These are phyloP conservation scores for Pungitius pungitius DNA, from an alignment of 2,113 vertebrate species.

Conservation along the genomic window DNA sequence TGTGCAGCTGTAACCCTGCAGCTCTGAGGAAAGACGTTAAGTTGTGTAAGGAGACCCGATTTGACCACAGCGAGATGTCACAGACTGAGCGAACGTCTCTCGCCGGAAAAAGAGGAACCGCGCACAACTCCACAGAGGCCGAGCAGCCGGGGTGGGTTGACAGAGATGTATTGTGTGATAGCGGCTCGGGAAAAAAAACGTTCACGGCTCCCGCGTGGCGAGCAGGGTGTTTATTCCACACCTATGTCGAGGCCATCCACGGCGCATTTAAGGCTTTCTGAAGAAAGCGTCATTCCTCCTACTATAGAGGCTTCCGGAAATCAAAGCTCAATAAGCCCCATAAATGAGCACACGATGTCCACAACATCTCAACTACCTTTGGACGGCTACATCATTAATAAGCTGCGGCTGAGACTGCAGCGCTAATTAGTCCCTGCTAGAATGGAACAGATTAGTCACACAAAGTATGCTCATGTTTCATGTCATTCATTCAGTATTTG, in stretches of 20 bases:
- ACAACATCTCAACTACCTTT: not conserved
- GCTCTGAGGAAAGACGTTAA: conserved; percentile 6
- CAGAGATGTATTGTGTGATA: conserved; percentile 34
- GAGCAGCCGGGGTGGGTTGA: conserved; percentile 8
- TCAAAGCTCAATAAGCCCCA: conserved; percentile 4
- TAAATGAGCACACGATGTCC: conserved; percentile 1
- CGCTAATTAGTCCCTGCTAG: conserved; percentile 17
- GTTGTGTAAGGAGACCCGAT: conserved; percentile 18
- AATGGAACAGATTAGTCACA: conserved; percentile 7
- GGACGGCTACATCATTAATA: conserved; percentile 41
- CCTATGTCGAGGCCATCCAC: conserved; percentile 2
- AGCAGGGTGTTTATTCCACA: conserved; percentile 35
- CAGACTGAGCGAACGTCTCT: conserved; percentile 1
- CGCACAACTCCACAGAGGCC: no score
- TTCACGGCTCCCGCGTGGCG: not conserved
- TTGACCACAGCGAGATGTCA: not conserved
- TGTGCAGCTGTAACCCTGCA: conserved; percentile 22
- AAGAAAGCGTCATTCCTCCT: not conserved
- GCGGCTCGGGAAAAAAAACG: conserved; percentile 1
- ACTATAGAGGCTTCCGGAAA: no score
- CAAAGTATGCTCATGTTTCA: not conserved
- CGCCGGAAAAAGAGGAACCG: not conserved
- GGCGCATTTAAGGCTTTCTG: conserved; percentile 6
- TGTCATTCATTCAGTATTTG: not conserved
- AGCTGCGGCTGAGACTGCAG: conserved; percentile 5